Evolutionary conservation across 1,140 invertebrate species (phyloP).

Genomic region (Hypothenemus hampei): DNA sequence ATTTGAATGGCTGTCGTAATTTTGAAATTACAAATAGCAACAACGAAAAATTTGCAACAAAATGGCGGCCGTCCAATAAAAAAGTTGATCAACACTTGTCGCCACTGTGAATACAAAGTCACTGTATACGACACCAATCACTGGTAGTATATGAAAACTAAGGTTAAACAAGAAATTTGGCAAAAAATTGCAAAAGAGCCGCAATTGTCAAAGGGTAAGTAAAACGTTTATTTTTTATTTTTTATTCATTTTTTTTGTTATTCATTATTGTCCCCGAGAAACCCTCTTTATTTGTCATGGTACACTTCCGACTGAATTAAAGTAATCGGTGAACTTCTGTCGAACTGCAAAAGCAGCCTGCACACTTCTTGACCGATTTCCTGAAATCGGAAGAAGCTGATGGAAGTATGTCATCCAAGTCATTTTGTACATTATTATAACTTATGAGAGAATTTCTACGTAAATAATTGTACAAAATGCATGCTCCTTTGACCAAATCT

Average conservation of each 20-base stretch:
- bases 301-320: conserved; percentile 34
- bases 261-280: conserved; percentile 1
- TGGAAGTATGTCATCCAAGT: not conserved
- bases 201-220: conserved; percentile 13
- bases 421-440: conserved; percentile 27
- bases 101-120: no score
- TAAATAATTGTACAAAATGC: conserved; percentile 42
- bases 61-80: no score
- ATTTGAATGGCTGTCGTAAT: no score
- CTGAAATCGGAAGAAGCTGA: conserved; percentile 3
- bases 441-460: conserved; percentile 15
- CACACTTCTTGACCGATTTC: not conserved
- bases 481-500: conserved; percentile 36
- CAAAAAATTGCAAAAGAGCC: conserved; percentile 14
- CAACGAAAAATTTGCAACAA: no score
- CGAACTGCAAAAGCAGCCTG: conserved; percentile 9
- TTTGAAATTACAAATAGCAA: no score
- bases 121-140: no score
- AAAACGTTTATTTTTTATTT: conserved; percentile 6
- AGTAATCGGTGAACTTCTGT: conserved; percentile 32
- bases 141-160: conserved; percentile 20
- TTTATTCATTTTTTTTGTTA: conserved; percentile 8
- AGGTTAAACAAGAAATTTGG: conserved; percentile 21
- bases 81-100: no score
- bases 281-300: conserved; percentile 34